Percentiles rank a stretch among this genome's conserved stretches.
Evolutionary conservation across 2,113 vertebrate genomes (phyloP).

Genomic region (Chionis minor): DNA sequence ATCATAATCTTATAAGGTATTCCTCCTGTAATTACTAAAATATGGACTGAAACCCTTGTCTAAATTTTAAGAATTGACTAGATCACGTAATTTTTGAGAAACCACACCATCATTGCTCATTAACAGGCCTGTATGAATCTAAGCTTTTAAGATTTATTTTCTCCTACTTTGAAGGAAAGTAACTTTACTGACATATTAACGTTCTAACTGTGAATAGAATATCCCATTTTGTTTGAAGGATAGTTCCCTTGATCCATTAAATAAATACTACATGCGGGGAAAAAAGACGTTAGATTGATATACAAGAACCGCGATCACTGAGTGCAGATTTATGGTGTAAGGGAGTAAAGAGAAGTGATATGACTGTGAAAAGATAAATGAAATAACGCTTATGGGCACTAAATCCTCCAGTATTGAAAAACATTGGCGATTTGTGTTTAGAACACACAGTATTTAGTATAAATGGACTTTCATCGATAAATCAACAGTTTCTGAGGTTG

Average conservation of each 20-base stretch:
- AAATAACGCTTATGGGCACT: slow-evolving; percentile 58
- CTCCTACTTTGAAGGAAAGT: slow-evolving; percentile 65
- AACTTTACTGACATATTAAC: slow-evolving; percentile 82
- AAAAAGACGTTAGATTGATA: slow-evolving; percentile 55
- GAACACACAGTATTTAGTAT: background rate
- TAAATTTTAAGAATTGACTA: slow-evolving; percentile 51
- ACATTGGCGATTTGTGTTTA: slow-evolving; percentile 61
- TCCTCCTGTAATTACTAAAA: slow-evolving; percentile 60
- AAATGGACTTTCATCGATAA: background rate
- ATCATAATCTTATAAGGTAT: background rate
- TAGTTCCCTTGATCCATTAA: slow-evolving; percentile 76
- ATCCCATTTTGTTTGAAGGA: slow-evolving; percentile 73
- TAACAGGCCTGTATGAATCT: slow-evolving; percentile 27
- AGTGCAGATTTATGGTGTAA: slow-evolving; percentile 71
- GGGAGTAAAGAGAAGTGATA: slow-evolving; percentile 71
- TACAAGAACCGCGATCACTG: slow-evolving; percentile 36
- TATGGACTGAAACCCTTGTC: slow-evolving; percentile 36
- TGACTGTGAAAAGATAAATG: slow-evolving; percentile 70
- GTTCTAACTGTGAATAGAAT: slow-evolving; percentile 76
- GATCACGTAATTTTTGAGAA: slow-evolving; percentile 45
- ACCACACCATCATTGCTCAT: slow-evolving; percentile 57
- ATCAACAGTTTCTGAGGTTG: background rate
- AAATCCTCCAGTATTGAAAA: slow-evolving; percentile 62
- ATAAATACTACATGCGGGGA: slow-evolving; percentile 71
- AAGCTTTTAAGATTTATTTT: slow-evolving; percentile 69